phyloP scores from a whole-genome alignment of 2,797 vertebrate genomes.

The Tadarida brasiliensis region DNA sequence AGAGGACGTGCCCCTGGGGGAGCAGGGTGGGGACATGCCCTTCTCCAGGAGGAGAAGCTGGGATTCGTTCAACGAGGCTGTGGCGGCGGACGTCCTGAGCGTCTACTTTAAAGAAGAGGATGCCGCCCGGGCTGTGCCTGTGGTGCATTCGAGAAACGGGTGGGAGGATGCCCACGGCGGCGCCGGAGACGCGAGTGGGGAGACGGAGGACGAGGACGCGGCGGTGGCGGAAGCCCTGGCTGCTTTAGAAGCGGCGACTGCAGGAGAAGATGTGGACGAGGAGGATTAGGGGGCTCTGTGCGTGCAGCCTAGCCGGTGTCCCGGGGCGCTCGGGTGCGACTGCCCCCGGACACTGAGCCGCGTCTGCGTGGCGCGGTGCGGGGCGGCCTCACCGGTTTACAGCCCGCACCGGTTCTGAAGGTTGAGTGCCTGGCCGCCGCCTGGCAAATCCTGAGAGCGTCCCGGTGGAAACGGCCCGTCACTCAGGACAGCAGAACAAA shows the following conservation, averaged over 20 bases:
- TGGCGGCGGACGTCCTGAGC: neutral
- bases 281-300: neutral
- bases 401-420: neutral
- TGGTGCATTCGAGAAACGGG: neutral
- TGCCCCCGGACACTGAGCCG: neutral
- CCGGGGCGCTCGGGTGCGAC: accelerated
- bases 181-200: neutral
- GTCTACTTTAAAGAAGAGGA: neutral
- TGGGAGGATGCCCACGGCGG: neutral
- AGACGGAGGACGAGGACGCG: conserved; percentile 89
- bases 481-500: neutral
- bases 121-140: neutral
- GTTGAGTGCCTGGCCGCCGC: neutral
- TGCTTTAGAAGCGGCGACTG: conserved; percentile 95
- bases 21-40: neutral
- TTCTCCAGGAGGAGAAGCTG: neutral
- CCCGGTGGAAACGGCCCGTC: neutral
- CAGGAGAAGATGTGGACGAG: conserved; percentile 93
- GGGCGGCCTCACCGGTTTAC: neutral
- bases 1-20: neutral
- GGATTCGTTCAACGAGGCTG: conserved; percentile 16
- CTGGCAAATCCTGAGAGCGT: accelerated
- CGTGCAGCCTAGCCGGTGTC: neutral
- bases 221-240: conserved; percentile 97
- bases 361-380: accelerated